These are phyloP conservation scores for Aleiodes leptofemur DNA, from an alignment of 2,888 invertebrate genomes.

Conservation along the genomic window DNA sequence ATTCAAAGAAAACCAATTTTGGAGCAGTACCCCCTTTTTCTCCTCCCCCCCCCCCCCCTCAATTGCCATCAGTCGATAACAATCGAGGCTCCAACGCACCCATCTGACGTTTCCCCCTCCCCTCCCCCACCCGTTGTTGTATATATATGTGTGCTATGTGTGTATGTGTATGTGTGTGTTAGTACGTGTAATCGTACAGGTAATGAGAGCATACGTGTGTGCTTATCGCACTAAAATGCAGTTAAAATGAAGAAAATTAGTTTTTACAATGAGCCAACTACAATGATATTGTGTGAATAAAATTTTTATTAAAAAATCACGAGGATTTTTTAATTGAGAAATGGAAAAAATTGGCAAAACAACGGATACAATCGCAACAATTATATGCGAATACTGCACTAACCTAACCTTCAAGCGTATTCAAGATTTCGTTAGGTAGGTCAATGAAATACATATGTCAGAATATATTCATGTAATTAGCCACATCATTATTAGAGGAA, in stretches of 20 bases:
- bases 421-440: conserved; percentile 72
- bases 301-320: neutral
- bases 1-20: no score
- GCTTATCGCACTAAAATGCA: conserved; percentile 30
- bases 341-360: conserved; percentile 71
- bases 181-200: conserved; percentile 1
- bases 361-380: conserved; percentile 61
- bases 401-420: conserved; percentile 72
- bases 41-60: no score
- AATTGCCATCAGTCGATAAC: conserved; percentile 4
- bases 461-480: neutral
- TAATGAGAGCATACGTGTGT: conserved; percentile 29
- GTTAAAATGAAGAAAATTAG: conserved; percentile 33
- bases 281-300: neutral
- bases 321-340: conserved; percentile 44
- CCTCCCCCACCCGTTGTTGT: neutral
- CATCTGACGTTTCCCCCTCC: conserved; percentile 5
- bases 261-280: neutral
- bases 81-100: conserved; percentile 14
- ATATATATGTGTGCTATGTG: neutral
- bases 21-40: no score
- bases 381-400: conserved; percentile 71
- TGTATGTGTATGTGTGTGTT: neutral
- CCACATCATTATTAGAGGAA: conserved; percentile 1
- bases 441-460: conserved; percentile 47